Conservation (phyloP, 2,797 vertebrate genomes). For the Parambassis ranga region DNA sequence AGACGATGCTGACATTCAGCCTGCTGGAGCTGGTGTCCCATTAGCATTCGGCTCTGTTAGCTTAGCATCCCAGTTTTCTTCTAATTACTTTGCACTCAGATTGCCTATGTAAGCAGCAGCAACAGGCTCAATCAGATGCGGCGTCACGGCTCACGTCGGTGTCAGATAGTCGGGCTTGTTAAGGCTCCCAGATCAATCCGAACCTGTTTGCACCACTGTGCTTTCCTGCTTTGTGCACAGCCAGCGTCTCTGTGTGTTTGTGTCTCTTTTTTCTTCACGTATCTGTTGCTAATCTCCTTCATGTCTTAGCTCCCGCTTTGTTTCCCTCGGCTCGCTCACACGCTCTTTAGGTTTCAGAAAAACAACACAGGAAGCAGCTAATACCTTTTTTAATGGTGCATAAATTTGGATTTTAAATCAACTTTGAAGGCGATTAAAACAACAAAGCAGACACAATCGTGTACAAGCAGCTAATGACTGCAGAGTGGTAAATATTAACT, state of each 20-base stretch:
- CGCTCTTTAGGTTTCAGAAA: neutral
- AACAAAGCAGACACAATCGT: neutral
- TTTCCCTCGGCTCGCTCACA: neutral
- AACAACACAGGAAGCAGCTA: neutral
- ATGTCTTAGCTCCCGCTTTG: neutral
- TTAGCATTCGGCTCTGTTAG: conserved; percentile 27
- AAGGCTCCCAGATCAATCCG: conserved; percentile 30
- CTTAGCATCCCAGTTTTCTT: conserved; percentile 6
- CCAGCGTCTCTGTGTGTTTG: neutral
- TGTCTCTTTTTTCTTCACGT: neutral
- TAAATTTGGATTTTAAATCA: neutral
- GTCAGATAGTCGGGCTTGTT: conserved; percentile 28
- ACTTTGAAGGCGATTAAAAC: neutral
- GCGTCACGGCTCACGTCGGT: conserved; percentile 53
- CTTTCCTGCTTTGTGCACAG: neutral
- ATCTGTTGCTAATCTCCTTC: neutral
- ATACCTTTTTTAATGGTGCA: neutral
- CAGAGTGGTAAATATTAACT: too few relatives aligned
- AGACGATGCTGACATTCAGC: conserved; percentile 7
- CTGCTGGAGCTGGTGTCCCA: conserved; percentile 7
- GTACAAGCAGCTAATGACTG: neutral
- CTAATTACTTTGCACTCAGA: conserved; percentile 35
- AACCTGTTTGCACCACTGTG: neutral
- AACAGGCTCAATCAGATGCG: conserved; percentile 35
- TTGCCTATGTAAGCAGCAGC: conserved; percentile 15